Evolutionary conservation across 2,888 invertebrate species (phyloP), one percentile per base, ranked within the genome.

Genomic region (Dasypolia templi): DNA sequence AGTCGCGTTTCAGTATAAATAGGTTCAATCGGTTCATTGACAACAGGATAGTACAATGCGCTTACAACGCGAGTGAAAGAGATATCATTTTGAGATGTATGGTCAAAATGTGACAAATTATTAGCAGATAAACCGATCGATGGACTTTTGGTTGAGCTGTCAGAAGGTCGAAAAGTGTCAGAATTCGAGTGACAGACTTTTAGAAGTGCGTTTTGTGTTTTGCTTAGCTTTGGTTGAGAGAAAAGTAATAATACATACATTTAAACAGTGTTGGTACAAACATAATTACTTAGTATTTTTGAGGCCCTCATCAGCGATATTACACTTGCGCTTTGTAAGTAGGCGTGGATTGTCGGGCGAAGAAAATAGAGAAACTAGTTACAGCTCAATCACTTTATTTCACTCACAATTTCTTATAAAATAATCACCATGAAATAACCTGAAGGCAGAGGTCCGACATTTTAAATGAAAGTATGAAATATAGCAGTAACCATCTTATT

Each of bases 21-120:
- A 7, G 12, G 11, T 1, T 42, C 0, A 61, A 5, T 26, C n/a
- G 22, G 39, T 12, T 32, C 42, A 35, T 42, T 82, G 72, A 84
- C 84, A 84, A 29, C 81, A 81, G 81, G 77, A 80, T n/a, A 72
- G 76, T 1, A 6, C 29, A n/a, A 17, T 46, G 0, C 7, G 26
- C 6, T 58, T 51, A 32, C 0, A 26, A 14, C 19, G 22, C 9
- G 71, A 65, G 44, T 32, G 51, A 81, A 75, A 75, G 84, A 75
- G 81, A 84, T 22, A 44, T 19, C 7, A 22, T 35, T 55, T 49
- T 65, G 5, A 35, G 2, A 29, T 62, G 0, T n/a, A 77, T 62
- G 61, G 17, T 44, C 6, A 39, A n/a, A 26, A 58, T 63, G 32
- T 46, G 19, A 64, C 26, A 39, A 59, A 29, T 39, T 70, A 14